A percentile compares a stretch with the other conserved stretches of the same genome.
Evolutionary conservation across 2,888 invertebrate species (phyloP).

Genomic region (Coelopa pilipes): DNA sequence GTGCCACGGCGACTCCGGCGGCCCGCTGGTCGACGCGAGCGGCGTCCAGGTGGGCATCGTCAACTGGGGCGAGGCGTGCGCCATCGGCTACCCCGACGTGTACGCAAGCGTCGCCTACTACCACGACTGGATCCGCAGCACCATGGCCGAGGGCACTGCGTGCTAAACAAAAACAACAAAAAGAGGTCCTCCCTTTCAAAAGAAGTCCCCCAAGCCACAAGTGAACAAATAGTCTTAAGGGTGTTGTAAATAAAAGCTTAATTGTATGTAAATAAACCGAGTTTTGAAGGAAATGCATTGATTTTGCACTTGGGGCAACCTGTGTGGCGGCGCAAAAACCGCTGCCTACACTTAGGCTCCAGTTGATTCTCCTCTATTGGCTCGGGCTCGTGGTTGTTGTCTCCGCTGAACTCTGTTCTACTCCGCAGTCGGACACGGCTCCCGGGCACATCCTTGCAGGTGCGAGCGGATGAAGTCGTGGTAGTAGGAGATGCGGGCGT

Average conservation of each 20-base stretch:
- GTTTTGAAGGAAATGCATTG: no score
- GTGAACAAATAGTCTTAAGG: constrained; percentile 38
- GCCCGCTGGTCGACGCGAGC: constrained; percentile 58
- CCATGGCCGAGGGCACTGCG: constrained; percentile 42
- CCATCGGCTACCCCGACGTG: constrained; percentile 62
- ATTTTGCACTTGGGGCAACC: no score
- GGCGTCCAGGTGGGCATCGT: constrained; percentile 59
- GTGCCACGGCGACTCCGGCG: constrained; percentile 62
- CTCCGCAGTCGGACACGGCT: neutral
- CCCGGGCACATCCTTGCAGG: constrained; percentile 44
- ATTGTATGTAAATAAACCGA: neutral
- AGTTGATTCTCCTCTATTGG: no score
- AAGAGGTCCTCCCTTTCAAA: neutral
- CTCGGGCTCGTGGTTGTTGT: no score
- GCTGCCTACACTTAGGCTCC: no score
- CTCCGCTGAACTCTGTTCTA: no score
- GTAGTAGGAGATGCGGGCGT: constrained; percentile 62
- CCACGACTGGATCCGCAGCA: constrained; percentile 57
- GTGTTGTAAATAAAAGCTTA: neutral
- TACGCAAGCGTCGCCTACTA: constrained; percentile 60
- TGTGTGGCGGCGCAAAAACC: no score
- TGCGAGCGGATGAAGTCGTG: constrained; percentile 62
- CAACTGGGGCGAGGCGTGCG: constrained; percentile 66
- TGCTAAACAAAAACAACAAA: neutral
- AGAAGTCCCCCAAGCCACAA: constrained; percentile 15